A percentile compares a stretch with the other conserved stretches of the same genome.
These are phyloP conservation scores for Drosophila lacteicornis DNA, from an alignment of 1,140 invertebrate genomes.

Conservation along the genomic window DNA sequence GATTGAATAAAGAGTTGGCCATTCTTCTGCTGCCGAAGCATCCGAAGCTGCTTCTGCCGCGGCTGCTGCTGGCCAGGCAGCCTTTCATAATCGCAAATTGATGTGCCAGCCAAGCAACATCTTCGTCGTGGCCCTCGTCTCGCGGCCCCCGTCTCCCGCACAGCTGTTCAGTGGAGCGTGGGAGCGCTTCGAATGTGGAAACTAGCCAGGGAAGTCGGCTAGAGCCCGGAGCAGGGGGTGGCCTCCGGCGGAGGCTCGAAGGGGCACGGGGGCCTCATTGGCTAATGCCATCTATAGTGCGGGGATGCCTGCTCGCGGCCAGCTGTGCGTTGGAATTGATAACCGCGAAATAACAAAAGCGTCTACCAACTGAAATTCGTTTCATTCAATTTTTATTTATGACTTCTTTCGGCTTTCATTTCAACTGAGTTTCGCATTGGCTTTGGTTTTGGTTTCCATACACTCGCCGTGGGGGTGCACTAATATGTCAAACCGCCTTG, in stretches of 20 bases:
- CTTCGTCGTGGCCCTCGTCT: constrained; percentile 50
- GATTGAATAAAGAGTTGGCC: constrained; percentile 79
- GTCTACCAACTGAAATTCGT: constrained; percentile 63
- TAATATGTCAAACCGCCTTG: neutral
- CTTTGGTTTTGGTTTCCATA: constrained; percentile 15
- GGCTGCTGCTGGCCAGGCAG: constrained; percentile 72
- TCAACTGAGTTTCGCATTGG: constrained; percentile 39
- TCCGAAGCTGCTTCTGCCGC: constrained; percentile 32
- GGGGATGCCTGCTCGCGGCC: constrained; percentile 46
- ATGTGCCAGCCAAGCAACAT: constrained; percentile 73
- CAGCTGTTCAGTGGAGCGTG: constrained; percentile 76
- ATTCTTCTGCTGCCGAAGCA: constrained; percentile 57
- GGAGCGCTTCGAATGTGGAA: constrained; percentile 78
- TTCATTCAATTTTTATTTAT: constrained; percentile 69
- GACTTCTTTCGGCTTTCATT: constrained; percentile 56
- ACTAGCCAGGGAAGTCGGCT: constrained; percentile 29
- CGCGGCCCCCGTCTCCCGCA: constrained; percentile 6
- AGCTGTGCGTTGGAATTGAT: constrained; percentile 76
- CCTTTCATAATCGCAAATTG: constrained; percentile 82
- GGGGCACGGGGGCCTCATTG: constrained; percentile 46
- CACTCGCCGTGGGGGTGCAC: constrained; percentile 9
- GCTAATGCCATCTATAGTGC: constrained; percentile 64
- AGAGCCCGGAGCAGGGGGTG: neutral
- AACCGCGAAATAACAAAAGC: constrained; percentile 82
- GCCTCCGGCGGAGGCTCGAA: constrained; percentile 3